Base-by-base conservation (phyloP, 1,140 invertebrate species). In the Scylla paramamosain region DNA sequence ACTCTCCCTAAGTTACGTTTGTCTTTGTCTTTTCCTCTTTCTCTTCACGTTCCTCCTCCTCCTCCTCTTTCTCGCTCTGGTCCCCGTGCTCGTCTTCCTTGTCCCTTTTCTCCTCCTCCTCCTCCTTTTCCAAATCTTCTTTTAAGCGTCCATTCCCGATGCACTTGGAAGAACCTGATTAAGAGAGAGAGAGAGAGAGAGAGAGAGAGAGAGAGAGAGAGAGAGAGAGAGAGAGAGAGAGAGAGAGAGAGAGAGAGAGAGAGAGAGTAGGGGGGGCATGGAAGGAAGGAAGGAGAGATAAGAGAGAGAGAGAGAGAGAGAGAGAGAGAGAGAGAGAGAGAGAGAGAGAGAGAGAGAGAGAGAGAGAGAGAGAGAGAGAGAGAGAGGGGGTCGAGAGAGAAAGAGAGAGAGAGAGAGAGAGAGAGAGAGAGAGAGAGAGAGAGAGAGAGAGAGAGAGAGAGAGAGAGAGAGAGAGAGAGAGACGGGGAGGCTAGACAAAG, bases 361-460 rank as follows among this genome's bases (percentile, higher is more conserved):
- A 20, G 82, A 84, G 46, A 48, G 46, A 48, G 46, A 48, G 46
- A 48, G 46, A 48, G 46, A 48, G 46, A 48, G 46, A 48, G 46
- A 48, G 46, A 48, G 29, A 87, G 29, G 14, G 14, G 46, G n/a
- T n/a, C n/a, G n/a, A n/a, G n/a, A n/a, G n/a, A n/a, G n/a, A n/a
- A n/a, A n/a, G n/a, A n/a, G n/a, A n/a, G 48, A 52, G 48, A 32
- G 86, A 32, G 86, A 31, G 86, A 88, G 86, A 88, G 31, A 32
- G 86, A 45, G 86, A 88, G 45, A 88, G 86, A 28, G 86, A 88
- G 86, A 31, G 86, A 39, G 86, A 88, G 86, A 28, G 45, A 88
- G n/a, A 88, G 86, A 32, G 86, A 88, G 86, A 32, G 86, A 88
- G 86, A 88, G 31, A 88, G 86, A 88, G 86, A 88, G n/a, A 88